A percentile compares a stretch with the other conserved stretches of the same genome.
These are phyloP conservation scores for Crocodylus rhombifer DNA, from an alignment of 2,797 vertebrate genomes.

Conservation along the genomic window DNA sequence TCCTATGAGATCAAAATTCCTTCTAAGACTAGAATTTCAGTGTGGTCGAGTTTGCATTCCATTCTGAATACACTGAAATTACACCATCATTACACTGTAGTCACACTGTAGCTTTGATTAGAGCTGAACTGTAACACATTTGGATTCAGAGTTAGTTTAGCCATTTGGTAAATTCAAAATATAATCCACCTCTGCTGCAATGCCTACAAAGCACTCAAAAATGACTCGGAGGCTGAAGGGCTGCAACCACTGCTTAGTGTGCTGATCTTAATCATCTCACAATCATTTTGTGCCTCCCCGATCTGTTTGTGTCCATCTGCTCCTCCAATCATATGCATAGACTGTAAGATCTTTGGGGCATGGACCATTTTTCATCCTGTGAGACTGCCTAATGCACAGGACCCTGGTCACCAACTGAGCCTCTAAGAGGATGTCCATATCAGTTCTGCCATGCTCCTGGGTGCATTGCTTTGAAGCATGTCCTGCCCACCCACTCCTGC, in stretches of 20 bases:
- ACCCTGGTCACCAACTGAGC: conserved; percentile 12
- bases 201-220: conserved; percentile 30
- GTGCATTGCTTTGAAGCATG: too few relatives aligned
- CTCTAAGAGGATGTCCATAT: not conserved
- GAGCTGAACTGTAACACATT: conserved; percentile 19
- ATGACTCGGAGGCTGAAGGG: not conserved
- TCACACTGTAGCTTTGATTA: not conserved
- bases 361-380: not conserved
- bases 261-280: conserved; percentile 30
- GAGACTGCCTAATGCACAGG: not conserved
- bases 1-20: conserved; percentile 53
- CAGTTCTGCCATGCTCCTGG: too few relatives aligned
- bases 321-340: conserved; percentile 35
- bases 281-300: conserved; percentile 53
- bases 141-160: not conserved
- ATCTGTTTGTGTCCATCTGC: conserved; percentile 62
- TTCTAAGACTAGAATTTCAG: conserved; percentile 44
- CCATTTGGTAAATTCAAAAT: conserved; percentile 10
- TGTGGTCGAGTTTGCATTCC: conserved; percentile 40
- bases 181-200: conserved; percentile 8
- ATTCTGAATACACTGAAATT: conserved; percentile 10
- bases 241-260: conserved; percentile 46
- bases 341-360: conserved; percentile 13
- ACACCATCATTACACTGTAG: conserved; percentile 18
- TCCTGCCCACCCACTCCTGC: too few relatives aligned